Evolutionary conservation across 2,113 vertebrate genomes (phyloP).

Genomic region (Barnardius zonarius): DNA sequence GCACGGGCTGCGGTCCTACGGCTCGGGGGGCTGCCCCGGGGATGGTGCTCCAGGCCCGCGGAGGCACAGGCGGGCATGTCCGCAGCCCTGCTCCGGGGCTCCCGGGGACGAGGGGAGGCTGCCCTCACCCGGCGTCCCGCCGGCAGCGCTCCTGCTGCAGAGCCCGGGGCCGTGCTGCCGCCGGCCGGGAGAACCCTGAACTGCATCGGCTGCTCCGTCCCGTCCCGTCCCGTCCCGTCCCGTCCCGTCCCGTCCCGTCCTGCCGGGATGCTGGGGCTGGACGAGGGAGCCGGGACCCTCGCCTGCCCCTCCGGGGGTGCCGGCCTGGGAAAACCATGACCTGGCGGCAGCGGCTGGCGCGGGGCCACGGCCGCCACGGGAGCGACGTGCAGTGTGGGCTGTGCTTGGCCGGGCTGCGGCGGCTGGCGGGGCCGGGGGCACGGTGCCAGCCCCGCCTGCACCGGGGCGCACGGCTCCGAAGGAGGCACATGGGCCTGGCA

Average conservation of each 20-base stretch:
- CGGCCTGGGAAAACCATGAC: constrained; percentile 49
- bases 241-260: neutral
- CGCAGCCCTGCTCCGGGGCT: neutral
- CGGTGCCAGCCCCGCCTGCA: neutral
- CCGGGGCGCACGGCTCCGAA: neutral
- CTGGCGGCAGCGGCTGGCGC: neutral
- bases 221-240: neutral
- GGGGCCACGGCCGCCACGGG: neutral
- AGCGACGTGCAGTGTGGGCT: neutral
- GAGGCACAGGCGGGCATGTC: neutral
- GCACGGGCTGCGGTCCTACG: neutral
- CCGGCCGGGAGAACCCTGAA: constrained; percentile 40
- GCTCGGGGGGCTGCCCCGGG: neutral
- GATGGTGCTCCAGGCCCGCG: neutral
- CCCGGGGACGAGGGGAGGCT: neutral
- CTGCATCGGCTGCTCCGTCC: neutral
- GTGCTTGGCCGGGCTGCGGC: neutral
- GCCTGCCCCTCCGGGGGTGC: neutral
- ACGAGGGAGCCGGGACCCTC: neutral
- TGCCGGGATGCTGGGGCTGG: neutral
- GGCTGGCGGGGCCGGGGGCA: neutral
- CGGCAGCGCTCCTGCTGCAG: neutral
- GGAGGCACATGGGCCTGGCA: neutral
- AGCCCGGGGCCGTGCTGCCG: constrained; percentile 45
- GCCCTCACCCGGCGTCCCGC: constrained; percentile 28